These are phyloP conservation scores for Punctoribates punctum DNA, from an alignment of 2,888 invertebrate species.

Conservation along the genomic window DNA sequence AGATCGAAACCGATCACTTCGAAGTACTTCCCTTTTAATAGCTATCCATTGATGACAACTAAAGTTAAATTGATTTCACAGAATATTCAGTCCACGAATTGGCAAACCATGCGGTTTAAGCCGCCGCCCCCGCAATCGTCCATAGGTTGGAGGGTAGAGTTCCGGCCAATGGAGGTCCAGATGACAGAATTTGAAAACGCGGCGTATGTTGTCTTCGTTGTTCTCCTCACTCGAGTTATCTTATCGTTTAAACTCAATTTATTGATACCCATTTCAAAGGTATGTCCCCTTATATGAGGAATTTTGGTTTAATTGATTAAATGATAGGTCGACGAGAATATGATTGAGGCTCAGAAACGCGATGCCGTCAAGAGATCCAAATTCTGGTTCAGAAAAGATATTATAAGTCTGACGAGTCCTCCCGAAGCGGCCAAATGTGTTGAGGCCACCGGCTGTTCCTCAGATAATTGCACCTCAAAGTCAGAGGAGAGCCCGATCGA, in stretches of 20 bases:
- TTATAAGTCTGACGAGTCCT: conserved; percentile 59
- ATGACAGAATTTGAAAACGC: conserved; percentile 99
- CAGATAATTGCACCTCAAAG: not conserved
- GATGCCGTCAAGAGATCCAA: conserved; percentile 76
- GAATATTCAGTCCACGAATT: conserved; percentile 98
- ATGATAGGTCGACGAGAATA: conserved; percentile 78
- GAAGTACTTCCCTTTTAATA: conserved; percentile 63
- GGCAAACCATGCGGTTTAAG: conserved; percentile 99
- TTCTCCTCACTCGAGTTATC: conserved; percentile 91
- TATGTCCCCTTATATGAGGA: conserved; percentile 51
- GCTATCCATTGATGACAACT: not conserved
- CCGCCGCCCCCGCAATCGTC: conserved; percentile 84
- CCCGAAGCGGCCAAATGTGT: conserved; percentile 54
- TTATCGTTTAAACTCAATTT: conserved; percentile 93
- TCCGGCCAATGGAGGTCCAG: conserved; percentile 94
- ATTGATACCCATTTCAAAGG: conserved; percentile 94
- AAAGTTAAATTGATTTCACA: not conserved
- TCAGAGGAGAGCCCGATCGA: conserved; percentile 18
- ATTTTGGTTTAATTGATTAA: conserved; percentile 14
- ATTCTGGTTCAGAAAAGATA: conserved; percentile 89
- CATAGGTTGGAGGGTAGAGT: conserved; percentile 99
- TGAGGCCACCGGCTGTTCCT: conserved; percentile 48
- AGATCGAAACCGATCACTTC: conserved; percentile 94
- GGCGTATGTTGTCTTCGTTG: conserved; percentile 95
- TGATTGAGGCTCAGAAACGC: conserved; percentile 87